phyloP scores from a whole-genome alignment of 2,888 invertebrate species.

The Gryllus longicercus region DNA sequence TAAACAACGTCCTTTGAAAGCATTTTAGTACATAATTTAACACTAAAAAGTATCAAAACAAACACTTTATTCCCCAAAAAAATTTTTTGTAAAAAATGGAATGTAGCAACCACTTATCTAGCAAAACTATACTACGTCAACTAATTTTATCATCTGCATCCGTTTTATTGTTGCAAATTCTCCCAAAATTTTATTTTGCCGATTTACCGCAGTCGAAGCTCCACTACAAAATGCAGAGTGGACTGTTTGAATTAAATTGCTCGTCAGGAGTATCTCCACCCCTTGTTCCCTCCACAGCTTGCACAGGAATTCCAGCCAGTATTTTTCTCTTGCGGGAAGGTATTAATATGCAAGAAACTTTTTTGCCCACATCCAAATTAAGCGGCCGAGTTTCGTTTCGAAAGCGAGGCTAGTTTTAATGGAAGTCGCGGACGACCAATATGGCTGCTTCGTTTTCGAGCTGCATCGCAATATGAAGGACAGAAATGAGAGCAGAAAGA shows the following conservation, averaged over 20 bases:
- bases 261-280: neutral
- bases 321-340: neutral
- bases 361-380: neutral
- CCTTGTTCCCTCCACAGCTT: neutral
- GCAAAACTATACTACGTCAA: no score
- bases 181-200: no score
- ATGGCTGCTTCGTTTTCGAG: neutral
- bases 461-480: neutral
- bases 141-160: no score
- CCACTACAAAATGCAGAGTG: neutral
- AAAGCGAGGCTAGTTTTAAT: neutral
- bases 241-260: neutral
- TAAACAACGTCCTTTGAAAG: no score
- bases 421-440: neutral
- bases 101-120: no score
- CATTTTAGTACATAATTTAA: no score
- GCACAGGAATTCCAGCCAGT: neutral
- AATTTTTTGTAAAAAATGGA: no score
- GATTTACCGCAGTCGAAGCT: no score
- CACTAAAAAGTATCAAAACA: no score
- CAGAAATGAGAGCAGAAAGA: neutral
- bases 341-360: conserved; percentile 17
- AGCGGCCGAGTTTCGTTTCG: neutral
- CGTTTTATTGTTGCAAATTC: no score
- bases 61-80: no score